Conservation (phyloP, 2,888 invertebrate genomes). For the Amphipyra berbera region DNA sequence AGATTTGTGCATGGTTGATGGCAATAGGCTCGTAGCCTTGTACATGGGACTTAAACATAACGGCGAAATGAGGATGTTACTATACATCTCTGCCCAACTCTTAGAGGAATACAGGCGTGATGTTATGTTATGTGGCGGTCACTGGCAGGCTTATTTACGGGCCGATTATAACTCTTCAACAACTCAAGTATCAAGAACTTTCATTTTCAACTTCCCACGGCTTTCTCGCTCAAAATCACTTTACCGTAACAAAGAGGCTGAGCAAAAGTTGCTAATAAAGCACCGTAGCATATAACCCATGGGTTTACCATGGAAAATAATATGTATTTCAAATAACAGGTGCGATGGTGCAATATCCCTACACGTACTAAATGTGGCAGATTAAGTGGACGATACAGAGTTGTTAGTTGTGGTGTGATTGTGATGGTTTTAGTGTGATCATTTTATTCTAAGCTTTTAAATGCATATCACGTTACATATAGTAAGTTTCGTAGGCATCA, state of each 20-base stretch:
- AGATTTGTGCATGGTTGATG: too few species aligned
- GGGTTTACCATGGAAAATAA: constrained; percentile 70
- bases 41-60: too few species aligned
- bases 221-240: constrained; percentile 65
- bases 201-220: constrained; percentile 71
- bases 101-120: too few species aligned
- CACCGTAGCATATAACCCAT: constrained; percentile 57
- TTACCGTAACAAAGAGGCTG: constrained; percentile 63
- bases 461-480: too few species aligned
- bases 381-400: constrained; percentile 25
- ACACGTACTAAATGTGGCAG: constrained; percentile 68
- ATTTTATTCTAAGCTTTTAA: not conserved
- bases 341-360: constrained; percentile 76
- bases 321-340: constrained; percentile 83
- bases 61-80: too few species aligned
- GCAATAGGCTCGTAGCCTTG: too few species aligned
- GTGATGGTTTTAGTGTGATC: not conserved
- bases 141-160: too few species aligned
- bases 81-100: too few species aligned
- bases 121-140: too few species aligned
- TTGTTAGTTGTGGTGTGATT: constrained; percentile 36
- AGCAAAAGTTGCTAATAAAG: constrained; percentile 60
- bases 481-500: too few species aligned
- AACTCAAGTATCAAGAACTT: constrained; percentile 48
- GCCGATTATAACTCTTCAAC: not conserved